Evolutionary conservation across 1,140 invertebrate species (phyloP).

Genomic region (Bombus huntii): DNA sequence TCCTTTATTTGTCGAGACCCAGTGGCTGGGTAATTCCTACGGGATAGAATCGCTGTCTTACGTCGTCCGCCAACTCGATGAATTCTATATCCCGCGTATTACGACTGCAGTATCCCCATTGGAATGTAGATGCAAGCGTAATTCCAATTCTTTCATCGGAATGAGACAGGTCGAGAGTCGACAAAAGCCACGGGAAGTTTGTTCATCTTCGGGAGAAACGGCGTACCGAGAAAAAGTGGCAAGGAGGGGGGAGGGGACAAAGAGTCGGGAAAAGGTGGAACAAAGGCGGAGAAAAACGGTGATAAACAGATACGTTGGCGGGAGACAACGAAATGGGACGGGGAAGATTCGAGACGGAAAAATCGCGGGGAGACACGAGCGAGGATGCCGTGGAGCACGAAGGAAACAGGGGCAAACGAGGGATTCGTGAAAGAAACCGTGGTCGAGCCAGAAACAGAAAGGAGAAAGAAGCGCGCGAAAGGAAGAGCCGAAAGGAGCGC

Average conservation of each 20-base stretch:
- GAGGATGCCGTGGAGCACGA: neutral
- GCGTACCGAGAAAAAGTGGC: neutral
- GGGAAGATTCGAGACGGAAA: neutral
- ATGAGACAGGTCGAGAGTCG: neutral
- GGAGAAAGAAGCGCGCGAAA: neutral
- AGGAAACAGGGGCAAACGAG: neutral
- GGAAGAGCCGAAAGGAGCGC: neutral
- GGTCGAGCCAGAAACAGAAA: too few species aligned
- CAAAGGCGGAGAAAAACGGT: neutral
- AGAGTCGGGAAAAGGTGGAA: neutral
- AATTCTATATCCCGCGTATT: neutral
- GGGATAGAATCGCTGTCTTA: too few species aligned
- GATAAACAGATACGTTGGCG: neutral
- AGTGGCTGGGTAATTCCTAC: too few species aligned
- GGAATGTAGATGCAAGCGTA: neutral
- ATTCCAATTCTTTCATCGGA: neutral
- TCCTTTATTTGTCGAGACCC: neutral
- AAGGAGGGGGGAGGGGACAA: fast-evolving
- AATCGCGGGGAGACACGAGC: too few species aligned
- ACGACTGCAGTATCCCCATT: too few species aligned
- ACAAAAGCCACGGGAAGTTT: neutral
- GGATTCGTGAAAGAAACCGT: neutral
- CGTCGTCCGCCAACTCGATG: too few species aligned
- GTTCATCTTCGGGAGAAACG: too few species aligned
- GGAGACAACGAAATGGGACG: neutral